Percentiles rank a stretch among this genome's conserved stretches.
Evolutionary conservation across 2,888 invertebrate genomes (phyloP).

Genomic region (Cosmopolites sordidus): DNA sequence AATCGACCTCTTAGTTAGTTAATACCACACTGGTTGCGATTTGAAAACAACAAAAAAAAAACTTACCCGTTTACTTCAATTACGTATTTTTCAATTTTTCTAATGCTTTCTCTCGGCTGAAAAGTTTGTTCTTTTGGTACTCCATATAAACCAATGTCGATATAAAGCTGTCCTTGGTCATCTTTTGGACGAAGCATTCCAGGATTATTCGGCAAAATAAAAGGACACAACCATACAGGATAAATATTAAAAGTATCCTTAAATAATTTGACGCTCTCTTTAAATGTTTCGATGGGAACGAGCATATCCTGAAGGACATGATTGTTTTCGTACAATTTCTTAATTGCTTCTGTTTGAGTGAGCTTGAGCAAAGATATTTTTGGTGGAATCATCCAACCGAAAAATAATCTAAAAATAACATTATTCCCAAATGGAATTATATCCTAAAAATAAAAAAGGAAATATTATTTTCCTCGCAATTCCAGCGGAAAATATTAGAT

Average conservation of each 20-base stretch:
- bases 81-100: conserved; percentile 69
- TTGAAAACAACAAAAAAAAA: too few relatives aligned
- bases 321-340: conserved; percentile 67
- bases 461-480: too few relatives aligned
- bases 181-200: conserved; percentile 63
- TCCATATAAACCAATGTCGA: conserved; percentile 80
- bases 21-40: too few relatives aligned
- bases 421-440: conserved; percentile 82
- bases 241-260: conserved; percentile 64
- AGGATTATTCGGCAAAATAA: conserved; percentile 62
- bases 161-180: conserved; percentile 52
- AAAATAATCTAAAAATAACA: conserved; percentile 62
- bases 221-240: conserved; percentile 81
- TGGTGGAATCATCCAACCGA: conserved; percentile 81
- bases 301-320: conserved; percentile 82
- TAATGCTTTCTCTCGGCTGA: conserved; percentile 60
- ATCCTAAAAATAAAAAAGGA: conserved; percentile 52
- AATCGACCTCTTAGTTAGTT: too few relatives aligned
- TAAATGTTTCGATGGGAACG: conserved; percentile 62
- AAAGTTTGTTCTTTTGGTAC: conserved; percentile 62
- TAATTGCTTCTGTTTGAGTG: conserved; percentile 67
- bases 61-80: conserved; percentile 57
- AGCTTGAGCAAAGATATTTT: conserved; percentile 76
- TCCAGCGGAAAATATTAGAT: too few relatives aligned
- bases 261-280: conserved; percentile 60